phyloP scores from a whole-genome alignment of 2,888 invertebrate species.

The Pycnomerus fuliginosus region DNA sequence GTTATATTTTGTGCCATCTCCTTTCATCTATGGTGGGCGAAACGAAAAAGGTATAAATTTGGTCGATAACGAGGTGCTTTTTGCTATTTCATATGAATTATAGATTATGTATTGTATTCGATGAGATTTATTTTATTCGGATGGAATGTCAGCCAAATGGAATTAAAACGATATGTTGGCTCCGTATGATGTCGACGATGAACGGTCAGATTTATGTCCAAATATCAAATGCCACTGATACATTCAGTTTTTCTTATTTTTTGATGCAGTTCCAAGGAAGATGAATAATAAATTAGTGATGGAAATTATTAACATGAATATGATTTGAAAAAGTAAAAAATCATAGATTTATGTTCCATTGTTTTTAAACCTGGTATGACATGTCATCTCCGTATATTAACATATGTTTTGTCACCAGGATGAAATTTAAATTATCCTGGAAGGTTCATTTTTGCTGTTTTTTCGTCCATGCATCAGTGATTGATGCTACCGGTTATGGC shows the following conservation, averaged over 20 bases:
- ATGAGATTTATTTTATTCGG: conserved; percentile 45
- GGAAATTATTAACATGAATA: conserved; percentile 13
- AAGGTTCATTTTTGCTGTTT: conserved; percentile 12
- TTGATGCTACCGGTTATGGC: conserved; percentile 20
- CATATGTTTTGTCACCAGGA: conserved; percentile 39
- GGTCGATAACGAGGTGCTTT: conserved; percentile 38
- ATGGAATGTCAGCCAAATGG: conserved; percentile 44
- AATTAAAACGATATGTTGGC: conserved; percentile 44
- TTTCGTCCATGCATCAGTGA: conserved; percentile 14
- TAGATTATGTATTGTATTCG: conserved; percentile 51
- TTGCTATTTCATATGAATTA: conserved; percentile 46
- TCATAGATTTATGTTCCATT: conserved; percentile 37
- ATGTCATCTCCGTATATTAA: conserved; percentile 35
- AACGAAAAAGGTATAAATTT: conserved; percentile 37
- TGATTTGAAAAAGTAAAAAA: too few relatives aligned
- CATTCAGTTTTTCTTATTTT: conserved; percentile 11
- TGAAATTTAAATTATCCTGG: conserved; percentile 32
- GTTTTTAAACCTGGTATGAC: conserved; percentile 36
- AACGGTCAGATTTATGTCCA: conserved; percentile 33
- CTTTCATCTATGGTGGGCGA: conserved; percentile 29
- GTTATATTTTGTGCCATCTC: conserved; percentile 34
- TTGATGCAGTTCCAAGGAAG: conserved; percentile 7
- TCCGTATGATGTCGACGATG: conserved; percentile 40
- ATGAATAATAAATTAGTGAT: conserved; percentile 19
- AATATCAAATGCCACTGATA: conserved; percentile 6